Evolutionary conservation across 2,888 invertebrate genomes (phyloP), one percentile per base, ranked within the genome.

Genomic region (Drosophila meridiana): DNA sequence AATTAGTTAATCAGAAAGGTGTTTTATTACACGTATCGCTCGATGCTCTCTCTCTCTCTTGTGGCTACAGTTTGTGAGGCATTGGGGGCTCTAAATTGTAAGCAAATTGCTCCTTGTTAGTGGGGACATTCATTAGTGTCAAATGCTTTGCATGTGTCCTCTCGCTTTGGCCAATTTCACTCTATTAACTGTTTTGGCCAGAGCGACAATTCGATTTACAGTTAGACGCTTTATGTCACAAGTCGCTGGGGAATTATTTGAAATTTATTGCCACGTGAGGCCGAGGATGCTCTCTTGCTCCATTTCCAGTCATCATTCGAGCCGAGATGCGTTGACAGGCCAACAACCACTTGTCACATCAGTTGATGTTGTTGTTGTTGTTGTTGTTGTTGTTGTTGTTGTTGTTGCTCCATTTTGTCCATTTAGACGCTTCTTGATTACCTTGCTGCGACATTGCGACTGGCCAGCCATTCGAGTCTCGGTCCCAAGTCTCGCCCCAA

Each of bases 361-460:
- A 32, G 53, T 50, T 57, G 53, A 28, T 60, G 63, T 59, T 76
- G 69, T 59, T 74, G 73, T 28, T 60, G 63, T 59, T 76, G 69
- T 59, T 74, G 73, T 65, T 74, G 74, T 65, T 86, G 88, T 43
- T 62, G 58, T 40, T 60, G 53, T 32, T 60, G 59, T 61, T 76
- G 73, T 68, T 74, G 74, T 70, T 86, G 89, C 84, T 87, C 87
- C 89, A 86, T 87, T 89, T 89, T 87, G 87, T 83, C 89, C 85
- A 85, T 85, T 88, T 84, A 75, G 77, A 85, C 82, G 83, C 85
- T 87, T 85, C 87, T 87, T 84, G 83, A 87, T 84, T 84, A 78
- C 86, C 85, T 86, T 76, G 87, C 82, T 62, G 70, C 65, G 81
- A 77, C 82, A 70, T 64, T 64, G 80, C 68, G 69, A 68, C 65